These are phyloP conservation scores for Sarcophaga caerulescens DNA, from an alignment of 2,888 invertebrate genomes.

Conservation along the genomic window DNA sequence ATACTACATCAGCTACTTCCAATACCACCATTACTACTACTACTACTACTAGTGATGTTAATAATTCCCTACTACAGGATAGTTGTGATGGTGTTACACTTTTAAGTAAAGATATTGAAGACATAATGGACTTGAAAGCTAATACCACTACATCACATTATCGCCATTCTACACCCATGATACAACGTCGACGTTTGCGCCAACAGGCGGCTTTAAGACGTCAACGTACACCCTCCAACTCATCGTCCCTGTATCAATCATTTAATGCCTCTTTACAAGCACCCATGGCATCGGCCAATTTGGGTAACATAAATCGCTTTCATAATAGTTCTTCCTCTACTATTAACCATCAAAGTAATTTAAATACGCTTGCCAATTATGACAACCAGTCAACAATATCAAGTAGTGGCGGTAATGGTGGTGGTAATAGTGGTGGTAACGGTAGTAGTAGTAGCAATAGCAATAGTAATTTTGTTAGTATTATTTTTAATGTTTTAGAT, in stretches of 20 bases:
- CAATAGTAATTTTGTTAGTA: conserved; percentile 77
- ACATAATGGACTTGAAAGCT: neutral
- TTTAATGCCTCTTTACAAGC: conserved; percentile 69
- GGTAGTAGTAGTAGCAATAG: conserved; percentile 72
- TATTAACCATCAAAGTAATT: conserved; percentile 23
- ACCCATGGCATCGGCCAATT: conserved; percentile 57
- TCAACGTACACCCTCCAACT: conserved; percentile 57
- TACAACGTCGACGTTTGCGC: conserved; percentile 71
- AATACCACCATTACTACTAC: conserved; percentile 35
- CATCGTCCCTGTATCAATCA: conserved; percentile 71
- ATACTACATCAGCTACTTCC: neutral
- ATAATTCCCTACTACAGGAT: neutral
- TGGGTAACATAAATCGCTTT: conserved; percentile 40
- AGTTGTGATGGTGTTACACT: neutral
- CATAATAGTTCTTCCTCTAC: conserved; percentile 21
- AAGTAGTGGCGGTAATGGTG: conserved; percentile 21
- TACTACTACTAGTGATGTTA: conserved; percentile 24
- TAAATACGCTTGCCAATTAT: conserved; percentile 48
- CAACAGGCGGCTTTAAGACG: conserved; percentile 70
- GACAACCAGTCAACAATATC: conserved; percentile 56
- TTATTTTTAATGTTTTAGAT: conserved; percentile 81
- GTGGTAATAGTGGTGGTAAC: conserved; percentile 43
- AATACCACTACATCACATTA: conserved; percentile 68
- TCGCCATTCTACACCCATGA: conserved; percentile 77
- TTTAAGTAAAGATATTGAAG: conserved; percentile 67